Conservation (phyloP, 2,113 vertebrate species). For the Gorilla gorilla region DNA sequence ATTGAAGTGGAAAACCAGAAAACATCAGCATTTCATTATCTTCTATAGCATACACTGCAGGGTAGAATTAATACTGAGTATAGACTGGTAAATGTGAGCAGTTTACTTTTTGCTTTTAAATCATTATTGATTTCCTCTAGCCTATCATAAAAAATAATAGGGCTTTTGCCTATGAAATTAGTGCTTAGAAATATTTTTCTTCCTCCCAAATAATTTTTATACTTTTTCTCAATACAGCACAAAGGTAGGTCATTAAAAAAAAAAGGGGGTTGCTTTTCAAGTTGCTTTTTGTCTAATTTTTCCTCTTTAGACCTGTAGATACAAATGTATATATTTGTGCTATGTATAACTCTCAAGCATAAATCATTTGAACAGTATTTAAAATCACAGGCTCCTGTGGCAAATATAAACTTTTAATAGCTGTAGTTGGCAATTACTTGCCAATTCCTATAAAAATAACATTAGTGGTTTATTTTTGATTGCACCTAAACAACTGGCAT, state of each 20-base stretch:
- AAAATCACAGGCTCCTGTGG: neutral
- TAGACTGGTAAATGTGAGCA: neutral
- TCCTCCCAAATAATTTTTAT: neutral
- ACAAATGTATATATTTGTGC: neutral
- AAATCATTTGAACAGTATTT: neutral
- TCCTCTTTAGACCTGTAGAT: neutral
- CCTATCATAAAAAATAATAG: neutral
- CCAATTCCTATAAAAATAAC: conserved; percentile 40
- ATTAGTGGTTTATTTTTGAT: conserved; percentile 47
- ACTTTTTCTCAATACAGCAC: neutral
- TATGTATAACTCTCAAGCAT: neutral
- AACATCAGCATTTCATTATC: neutral
- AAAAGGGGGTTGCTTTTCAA: neutral
- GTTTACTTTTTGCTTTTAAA: neutral
- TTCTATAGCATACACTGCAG: neutral
- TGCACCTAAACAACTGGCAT: neutral
- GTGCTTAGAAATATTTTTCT: conserved; percentile 13
- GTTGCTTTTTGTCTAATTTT: conserved; percentile 22
- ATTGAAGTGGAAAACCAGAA: conserved; percentile 59
- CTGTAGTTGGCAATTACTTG: neutral
- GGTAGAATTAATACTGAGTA: neutral
- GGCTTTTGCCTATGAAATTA: conserved; percentile 7
- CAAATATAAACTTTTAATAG: conserved; percentile 37
- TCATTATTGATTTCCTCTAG: conserved; percentile 18
- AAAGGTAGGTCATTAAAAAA: neutral